Conservation (phyloP, 2,797 vertebrate species). For the Botia kubotai region DNA sequence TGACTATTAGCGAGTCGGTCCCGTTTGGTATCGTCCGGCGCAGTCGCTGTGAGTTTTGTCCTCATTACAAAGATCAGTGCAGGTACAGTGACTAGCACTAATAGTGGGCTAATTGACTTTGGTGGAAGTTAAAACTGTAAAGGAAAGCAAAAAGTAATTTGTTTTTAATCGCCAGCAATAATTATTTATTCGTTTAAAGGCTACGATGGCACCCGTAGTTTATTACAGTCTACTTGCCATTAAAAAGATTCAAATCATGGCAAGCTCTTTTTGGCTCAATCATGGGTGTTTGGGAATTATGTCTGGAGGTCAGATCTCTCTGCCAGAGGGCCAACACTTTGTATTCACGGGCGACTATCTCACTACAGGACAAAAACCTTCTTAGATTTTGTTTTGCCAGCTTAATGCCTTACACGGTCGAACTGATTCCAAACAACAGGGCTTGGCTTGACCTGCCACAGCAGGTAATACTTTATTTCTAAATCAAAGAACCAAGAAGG, state of each 20-base stretch:
- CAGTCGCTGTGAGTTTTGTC: neutral
- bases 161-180: conserved; percentile 71
- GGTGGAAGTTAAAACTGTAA: conserved; percentile 49
- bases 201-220: neutral
- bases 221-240: neutral
- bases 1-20: conserved; percentile 35
- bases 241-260: conserved; percentile 9
- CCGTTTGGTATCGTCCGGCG: conserved; percentile 16
- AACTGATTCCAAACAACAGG: conserved; percentile 13
- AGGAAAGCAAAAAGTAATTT: conserved; percentile 38
- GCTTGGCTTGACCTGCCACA: conserved; percentile 16
- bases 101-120: conserved; percentile 66
- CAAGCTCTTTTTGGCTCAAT: conserved; percentile 7
- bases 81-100: conserved; percentile 58
- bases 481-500: conserved; percentile 9
- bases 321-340: conserved; percentile 34
- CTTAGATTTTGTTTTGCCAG: conserved; percentile 29
- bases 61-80: conserved; percentile 33
- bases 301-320: conserved; percentile 34
- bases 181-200: conserved; percentile 13
- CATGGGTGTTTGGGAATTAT: conserved; percentile 5
- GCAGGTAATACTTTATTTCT: conserved; percentile 13
- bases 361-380: conserved; percentile 32
- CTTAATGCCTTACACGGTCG: neutral
- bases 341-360: conserved; percentile 28